Evolutionary conservation across 2,797 vertebrate genomes (phyloP).

Genomic region (Acrossocheilus fasciatus): DNA sequence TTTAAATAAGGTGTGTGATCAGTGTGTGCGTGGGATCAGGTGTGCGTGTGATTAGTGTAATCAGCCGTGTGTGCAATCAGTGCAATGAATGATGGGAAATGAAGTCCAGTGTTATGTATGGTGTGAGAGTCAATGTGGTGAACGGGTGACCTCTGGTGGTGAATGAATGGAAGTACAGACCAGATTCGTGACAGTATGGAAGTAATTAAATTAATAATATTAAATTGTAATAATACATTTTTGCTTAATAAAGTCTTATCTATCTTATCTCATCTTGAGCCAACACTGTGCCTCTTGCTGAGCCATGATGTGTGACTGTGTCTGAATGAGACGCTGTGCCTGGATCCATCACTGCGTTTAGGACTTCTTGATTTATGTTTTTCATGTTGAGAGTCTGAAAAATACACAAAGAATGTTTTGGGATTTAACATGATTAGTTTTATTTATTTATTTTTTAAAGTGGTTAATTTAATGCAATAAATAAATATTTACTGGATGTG

Average conservation of each 20-base stretch:
- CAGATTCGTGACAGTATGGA: too few relatives aligned
- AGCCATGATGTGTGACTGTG: neutral
- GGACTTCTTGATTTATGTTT: neutral
- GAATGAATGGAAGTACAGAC: too few relatives aligned
- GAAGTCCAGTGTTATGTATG: too few relatives aligned
- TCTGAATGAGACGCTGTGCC: neutral
- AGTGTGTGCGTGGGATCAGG: too few relatives aligned
- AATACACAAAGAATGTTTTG: neutral
- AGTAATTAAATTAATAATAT: too few relatives aligned
- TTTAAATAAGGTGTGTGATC: too few relatives aligned
- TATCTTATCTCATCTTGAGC: neutral
- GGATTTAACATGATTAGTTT: neutral
- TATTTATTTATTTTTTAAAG: neutral
- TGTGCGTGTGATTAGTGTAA: too few relatives aligned
- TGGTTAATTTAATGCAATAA: neutral
- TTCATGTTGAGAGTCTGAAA: neutral
- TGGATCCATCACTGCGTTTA: neutral
- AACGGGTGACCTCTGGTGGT: too few relatives aligned
- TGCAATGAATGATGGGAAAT: too few relatives aligned
- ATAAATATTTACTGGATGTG: slow-evolving; percentile 1
- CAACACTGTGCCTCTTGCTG: neutral
- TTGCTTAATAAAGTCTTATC: neutral
- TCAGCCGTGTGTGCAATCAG: too few relatives aligned
- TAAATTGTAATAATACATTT: too few relatives aligned
- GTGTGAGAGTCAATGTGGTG: too few relatives aligned